A percentile compares a stretch with the other conserved stretches of the same genome.
Conservation (phyloP, 1,140 invertebrate genomes). For the Venustaconcha ellipsiformis region DNA sequence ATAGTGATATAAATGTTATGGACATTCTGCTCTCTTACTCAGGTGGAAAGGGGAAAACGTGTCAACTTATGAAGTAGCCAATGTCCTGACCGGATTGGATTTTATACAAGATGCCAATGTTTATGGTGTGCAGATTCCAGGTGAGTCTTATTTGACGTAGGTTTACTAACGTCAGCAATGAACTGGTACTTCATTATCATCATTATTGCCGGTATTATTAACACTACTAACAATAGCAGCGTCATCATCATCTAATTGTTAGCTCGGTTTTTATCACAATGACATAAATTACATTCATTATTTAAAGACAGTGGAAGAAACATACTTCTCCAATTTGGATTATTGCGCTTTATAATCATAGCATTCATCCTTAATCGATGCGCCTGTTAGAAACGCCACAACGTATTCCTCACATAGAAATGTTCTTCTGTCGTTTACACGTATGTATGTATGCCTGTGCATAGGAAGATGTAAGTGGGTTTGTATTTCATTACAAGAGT, state of each 20-base stretch:
- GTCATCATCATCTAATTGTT: neutral
- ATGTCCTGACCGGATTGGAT: conserved; percentile 64
- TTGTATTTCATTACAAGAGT: neutral
- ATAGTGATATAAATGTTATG: too few relatives aligned
- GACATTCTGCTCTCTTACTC: conserved; percentile 6
- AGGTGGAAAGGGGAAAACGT: conserved; percentile 95
- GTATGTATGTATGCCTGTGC: neutral
- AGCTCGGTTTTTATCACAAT: neutral
- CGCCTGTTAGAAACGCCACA: too few relatives aligned
- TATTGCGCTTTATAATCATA: too few relatives aligned
- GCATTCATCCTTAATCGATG: too few relatives aligned
- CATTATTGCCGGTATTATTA: neutral
- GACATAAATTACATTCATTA: neutral
- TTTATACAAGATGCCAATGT: conserved; percentile 90
- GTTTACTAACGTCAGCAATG: neutral
- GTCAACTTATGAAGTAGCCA: conserved; percentile 95
- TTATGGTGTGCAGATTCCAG: conserved; percentile 86
- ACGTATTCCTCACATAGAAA: too few relatives aligned
- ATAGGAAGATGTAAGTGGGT: neutral
- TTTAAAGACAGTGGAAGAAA: neutral
- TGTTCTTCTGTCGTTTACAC: too few relatives aligned
- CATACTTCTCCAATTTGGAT: neutral
- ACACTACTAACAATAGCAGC: neutral
- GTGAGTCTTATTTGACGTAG: conserved; percentile 32
- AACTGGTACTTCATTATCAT: neutral